Percentiles rank a stretch among this genome's conserved stretches.
These are phyloP conservation scores for Triops cancriformis DNA, from an alignment of 1,140 invertebrate species.

Conservation along the genomic window DNA sequence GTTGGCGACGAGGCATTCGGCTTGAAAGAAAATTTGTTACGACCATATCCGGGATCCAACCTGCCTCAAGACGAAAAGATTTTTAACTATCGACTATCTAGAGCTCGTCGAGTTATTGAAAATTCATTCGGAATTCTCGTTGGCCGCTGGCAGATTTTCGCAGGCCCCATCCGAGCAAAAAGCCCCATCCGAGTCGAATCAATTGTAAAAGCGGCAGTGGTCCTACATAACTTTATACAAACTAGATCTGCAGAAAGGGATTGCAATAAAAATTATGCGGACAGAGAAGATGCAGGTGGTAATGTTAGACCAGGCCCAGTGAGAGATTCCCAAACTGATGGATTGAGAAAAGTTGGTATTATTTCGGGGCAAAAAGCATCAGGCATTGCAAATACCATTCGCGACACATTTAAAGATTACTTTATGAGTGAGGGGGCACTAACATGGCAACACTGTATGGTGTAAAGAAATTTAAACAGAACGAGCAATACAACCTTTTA, in stretches of 20 bases:
- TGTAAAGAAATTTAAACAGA: neutral
- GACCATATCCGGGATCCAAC: no score
- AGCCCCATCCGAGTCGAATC: neutral
- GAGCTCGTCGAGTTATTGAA: constrained; percentile 41
- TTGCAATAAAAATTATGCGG: neutral
- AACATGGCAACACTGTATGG: neutral
- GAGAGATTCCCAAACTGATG: neutral
- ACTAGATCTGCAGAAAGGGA: neutral
- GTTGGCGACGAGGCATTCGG: no score
- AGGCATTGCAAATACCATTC: neutral
- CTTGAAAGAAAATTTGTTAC: no score
- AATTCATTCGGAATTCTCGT: constrained; percentile 46
- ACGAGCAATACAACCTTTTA: neutral
- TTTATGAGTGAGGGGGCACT: neutral
- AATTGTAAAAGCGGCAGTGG: neutral
- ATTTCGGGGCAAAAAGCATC: neutral
- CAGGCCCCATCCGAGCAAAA: constrained; percentile 33
- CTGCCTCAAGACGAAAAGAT: neutral
- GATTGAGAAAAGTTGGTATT: no score
- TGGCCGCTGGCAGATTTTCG: constrained; percentile 40
- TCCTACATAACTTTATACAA: neutral
- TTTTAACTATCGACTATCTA: constrained; percentile 38
- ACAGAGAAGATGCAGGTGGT: neutral
- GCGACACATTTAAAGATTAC: neutral
- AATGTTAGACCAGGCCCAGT: neutral